Conservation (phyloP, 2,888 invertebrate species). For the Drosophila colorata region DNA sequence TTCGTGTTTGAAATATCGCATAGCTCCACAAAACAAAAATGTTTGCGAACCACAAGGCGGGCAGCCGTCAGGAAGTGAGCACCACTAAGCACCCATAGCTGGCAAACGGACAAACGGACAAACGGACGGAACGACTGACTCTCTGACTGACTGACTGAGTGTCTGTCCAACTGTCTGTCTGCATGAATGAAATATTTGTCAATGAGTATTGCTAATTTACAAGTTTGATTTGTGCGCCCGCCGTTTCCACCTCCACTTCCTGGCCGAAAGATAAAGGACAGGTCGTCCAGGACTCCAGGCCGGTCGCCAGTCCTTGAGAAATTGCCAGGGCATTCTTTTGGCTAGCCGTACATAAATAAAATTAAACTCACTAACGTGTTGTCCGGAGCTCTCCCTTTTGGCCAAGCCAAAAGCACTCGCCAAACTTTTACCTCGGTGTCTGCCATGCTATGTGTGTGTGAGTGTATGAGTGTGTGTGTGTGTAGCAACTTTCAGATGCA, state of each 20-base stretch:
- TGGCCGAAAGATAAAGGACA: conserved; percentile 6
- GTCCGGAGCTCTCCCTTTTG: conserved; percentile 14
- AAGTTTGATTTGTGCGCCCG: conserved; percentile 77
- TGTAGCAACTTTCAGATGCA: conserved; percentile 37
- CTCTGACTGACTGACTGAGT: conserved; percentile 13
- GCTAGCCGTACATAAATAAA: conserved; percentile 77
- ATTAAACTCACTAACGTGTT: conserved; percentile 48
- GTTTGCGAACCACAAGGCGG: conserved; percentile 47
- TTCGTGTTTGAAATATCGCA: conserved; percentile 81
- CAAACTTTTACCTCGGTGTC: conserved; percentile 9
- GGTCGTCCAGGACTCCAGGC: not conserved
- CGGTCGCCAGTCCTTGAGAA: conserved; percentile 52
- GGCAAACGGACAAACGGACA: conserved; percentile 5
- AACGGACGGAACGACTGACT: conserved; percentile 8
- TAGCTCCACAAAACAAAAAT: conserved; percentile 51
- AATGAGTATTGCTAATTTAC: conserved; percentile 83
- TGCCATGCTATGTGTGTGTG: not conserved
- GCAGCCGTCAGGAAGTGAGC: conserved; percentile 47
- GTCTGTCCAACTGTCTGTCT: conserved; percentile 33
- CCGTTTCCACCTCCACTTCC: conserved; percentile 40
- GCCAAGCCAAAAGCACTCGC: conserved; percentile 1
- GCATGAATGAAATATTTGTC: conserved; percentile 78
- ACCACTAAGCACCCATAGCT: conserved; percentile 16
- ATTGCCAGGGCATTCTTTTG: conserved; percentile 72
- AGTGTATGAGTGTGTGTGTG: conserved; percentile 3